phyloP scores from a whole-genome alignment of 2,113 vertebrate species.

The Bujurquina vittata region DNA sequence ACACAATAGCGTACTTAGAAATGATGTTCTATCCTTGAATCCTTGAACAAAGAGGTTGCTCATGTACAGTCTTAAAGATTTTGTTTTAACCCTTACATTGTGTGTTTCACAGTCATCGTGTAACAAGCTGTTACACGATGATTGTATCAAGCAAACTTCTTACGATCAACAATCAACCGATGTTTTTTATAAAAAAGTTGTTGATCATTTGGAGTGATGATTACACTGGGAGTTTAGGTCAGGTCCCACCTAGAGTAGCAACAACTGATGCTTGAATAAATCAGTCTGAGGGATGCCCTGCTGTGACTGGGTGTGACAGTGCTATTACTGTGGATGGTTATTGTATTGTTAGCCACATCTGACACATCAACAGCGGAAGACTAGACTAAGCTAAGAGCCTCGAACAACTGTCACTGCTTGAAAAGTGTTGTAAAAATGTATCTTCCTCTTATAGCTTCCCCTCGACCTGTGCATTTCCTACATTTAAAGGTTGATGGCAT shows the following conservation, averaged over 20 bases:
- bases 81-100: not conserved
- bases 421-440: not conserved
- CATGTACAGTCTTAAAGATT: not conserved
- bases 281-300: not conserved
- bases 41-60: not conserved
- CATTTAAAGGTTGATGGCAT: not conserved
- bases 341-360: not conserved
- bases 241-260: not conserved
- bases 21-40: not conserved
- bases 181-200: not conserved
- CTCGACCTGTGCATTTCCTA: not conserved
- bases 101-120: no score
- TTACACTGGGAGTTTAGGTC: no score
- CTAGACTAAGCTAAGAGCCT: not conserved
- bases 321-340: not conserved
- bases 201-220: not conserved
- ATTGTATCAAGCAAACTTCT: no score
- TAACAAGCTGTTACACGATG: no score
- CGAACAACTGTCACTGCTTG: not conserved
- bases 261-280: not conserved
- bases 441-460: constrained; percentile 7
- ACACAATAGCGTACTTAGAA: not conserved
- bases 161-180: no score
- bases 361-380: not conserved
- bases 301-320: not conserved